Conservation (phyloP, 92 coral and sea anemone genomes). For the Meandrina meandrites region DNA sequence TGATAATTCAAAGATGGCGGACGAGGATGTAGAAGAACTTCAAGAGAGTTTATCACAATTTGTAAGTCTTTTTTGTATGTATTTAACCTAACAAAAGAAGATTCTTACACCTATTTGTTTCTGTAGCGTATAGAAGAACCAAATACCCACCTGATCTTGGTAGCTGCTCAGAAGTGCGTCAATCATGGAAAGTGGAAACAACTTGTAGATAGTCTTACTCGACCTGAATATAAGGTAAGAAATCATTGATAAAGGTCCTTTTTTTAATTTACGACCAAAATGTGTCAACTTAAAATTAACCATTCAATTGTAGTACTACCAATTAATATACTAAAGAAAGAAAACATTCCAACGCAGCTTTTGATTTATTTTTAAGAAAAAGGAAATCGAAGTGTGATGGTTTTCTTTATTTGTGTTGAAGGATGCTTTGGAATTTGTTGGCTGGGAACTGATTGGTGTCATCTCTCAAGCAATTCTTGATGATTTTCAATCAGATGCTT, state of each 20-base stretch:
- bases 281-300: background rate
- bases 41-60: conserved; percentile 43
- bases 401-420: conserved; percentile 12
- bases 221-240: conserved; percentile 58
- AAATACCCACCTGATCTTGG: conserved; percentile 61
- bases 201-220: conserved; percentile 48
- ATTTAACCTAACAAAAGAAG: background rate
- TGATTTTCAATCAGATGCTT: conserved; percentile 3
- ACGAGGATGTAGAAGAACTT: conserved; percentile 30
- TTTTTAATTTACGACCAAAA: background rate
- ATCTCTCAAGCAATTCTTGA: conserved; percentile 51
- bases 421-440: conserved; percentile 82
- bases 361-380: too few relatives aligned
- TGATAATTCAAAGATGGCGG: conserved; percentile 61
- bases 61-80: conserved; percentile 37
- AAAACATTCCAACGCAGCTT: too few relatives aligned
- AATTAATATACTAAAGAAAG: too few relatives aligned
- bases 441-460: conserved; percentile 84
- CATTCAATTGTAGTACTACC: too few relatives aligned
- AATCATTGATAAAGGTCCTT: background rate
- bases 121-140: conserved; percentile 61
- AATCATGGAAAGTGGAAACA: conserved; percentile 58
- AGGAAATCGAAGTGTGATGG: too few relatives aligned
- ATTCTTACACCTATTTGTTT: background rate
- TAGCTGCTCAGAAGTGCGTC: conserved; percentile 69